Evolutionary conservation across 2,888 invertebrate species (phyloP).

Genomic region (Erannis defoliaria): DNA sequence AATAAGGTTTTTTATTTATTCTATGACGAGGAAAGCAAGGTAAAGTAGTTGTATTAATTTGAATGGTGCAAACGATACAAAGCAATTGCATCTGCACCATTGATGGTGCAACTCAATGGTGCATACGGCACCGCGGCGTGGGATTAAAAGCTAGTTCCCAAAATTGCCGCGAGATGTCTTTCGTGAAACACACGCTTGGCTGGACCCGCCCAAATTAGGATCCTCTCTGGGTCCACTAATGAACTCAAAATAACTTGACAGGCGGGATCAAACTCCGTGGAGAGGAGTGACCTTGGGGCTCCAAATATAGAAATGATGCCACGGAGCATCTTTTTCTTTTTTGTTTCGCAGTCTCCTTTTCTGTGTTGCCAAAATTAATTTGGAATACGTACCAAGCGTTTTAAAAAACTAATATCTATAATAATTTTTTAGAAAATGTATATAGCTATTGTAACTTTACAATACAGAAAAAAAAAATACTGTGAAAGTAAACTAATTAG

Average conservation of each 20-base stretch:
- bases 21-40: too few relatives aligned
- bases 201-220: conserved; percentile 41
- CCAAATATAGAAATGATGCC: conserved; percentile 51
- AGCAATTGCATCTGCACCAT: too few relatives aligned
- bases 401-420: too few relatives aligned
- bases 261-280: conserved; percentile 29
- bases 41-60: too few relatives aligned
- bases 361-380: background rate
- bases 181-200: conserved; percentile 5
- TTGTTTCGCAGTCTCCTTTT: background rate
- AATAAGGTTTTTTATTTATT: too few relatives aligned
- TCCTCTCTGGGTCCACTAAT: conserved; percentile 49
- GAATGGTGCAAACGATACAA: too few relatives aligned
- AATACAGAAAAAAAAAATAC: too few relatives aligned
- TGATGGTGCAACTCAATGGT: too few relatives aligned
- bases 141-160: background rate
- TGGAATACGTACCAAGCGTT: background rate
- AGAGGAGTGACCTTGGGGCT: conserved; percentile 48
- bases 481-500: too few relatives aligned
- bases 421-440: too few relatives aligned
- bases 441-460: too few relatives aligned
- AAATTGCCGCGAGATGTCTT: background rate
- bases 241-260: conserved; percentile 51
- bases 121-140: too few relatives aligned
- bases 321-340: conserved; percentile 19